A percentile compares a stretch with the other conserved stretches of the same genome.
These are phyloP conservation scores for Paramormyrops kingsleyae DNA, from an alignment of 2,113 vertebrate genomes.

Conservation along the genomic window DNA sequence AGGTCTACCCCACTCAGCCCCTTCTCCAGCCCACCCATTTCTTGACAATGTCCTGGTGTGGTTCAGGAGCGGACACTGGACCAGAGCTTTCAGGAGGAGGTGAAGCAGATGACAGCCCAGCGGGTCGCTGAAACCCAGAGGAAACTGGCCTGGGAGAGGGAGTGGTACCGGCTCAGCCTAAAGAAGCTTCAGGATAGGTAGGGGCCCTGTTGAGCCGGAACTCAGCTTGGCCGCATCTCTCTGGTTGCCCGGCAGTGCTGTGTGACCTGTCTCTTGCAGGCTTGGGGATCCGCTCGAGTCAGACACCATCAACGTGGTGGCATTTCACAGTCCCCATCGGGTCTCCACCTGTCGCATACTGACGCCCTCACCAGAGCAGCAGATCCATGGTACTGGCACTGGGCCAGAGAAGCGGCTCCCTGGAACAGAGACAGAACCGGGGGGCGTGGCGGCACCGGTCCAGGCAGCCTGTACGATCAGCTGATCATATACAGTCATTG, in stretches of 20 bases:
- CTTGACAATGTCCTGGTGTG: background rate
- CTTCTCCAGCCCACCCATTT: background rate
- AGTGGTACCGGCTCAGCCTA: slow-evolving; percentile 63
- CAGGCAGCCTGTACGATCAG: background rate
- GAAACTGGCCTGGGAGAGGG: slow-evolving; percentile 76
- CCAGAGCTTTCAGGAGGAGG: slow-evolving; percentile 61
- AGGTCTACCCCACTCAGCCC: background rate
- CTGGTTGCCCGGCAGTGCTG: background rate
- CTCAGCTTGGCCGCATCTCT: background rate
- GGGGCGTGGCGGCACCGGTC: slow-evolving; percentile 29
- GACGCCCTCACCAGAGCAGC: slow-evolving; percentile 35
- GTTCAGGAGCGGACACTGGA: slow-evolving; percentile 74
- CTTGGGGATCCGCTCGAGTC: slow-evolving; percentile 62
- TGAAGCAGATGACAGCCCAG: slow-evolving; percentile 53
- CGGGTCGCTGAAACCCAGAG: slow-evolving; percentile 61
- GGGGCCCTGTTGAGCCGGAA: background rate
- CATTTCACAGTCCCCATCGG: slow-evolving; percentile 65
- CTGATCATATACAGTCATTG: background rate
- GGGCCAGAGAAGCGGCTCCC: slow-evolving; percentile 33
- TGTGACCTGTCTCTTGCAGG: slow-evolving; percentile 46
- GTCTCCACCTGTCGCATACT: slow-evolving; percentile 72
- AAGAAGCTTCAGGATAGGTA: slow-evolving; percentile 72
- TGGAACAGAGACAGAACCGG: slow-evolving; percentile 33
- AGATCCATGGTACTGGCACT: background rate
- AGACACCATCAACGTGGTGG: slow-evolving; percentile 64